These are phyloP conservation scores for Ceraclea dissimilis DNA, from an alignment of 2,888 invertebrate species.

Conservation along the genomic window DNA sequence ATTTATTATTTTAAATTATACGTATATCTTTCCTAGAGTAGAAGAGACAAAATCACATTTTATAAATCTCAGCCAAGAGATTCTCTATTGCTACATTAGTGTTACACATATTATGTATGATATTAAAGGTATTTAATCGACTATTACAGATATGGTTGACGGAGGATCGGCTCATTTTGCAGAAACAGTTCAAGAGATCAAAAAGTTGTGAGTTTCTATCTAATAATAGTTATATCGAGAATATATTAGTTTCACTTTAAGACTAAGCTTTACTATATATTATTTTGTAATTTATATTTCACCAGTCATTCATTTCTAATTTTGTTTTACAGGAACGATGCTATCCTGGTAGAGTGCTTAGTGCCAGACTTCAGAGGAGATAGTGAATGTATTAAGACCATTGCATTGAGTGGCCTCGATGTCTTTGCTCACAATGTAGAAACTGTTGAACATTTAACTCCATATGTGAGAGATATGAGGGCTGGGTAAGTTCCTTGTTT, in stretches of 20 bases:
- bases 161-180: slow-evolving; percentile 94
- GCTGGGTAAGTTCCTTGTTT: slow-evolving; percentile 61
- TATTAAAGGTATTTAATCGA: too few relatives aligned
- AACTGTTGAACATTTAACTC: slow-evolving; percentile 87
- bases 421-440: slow-evolving; percentile 99
- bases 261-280: too few relatives aligned
- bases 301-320: background rate
- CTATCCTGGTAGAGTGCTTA: slow-evolving; percentile 90
- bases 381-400: slow-evolving; percentile 59
- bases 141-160: slow-evolving; percentile 80
- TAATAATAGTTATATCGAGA: background rate
- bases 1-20: too few relatives aligned
- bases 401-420: slow-evolving; percentile 80
- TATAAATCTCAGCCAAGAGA: too few relatives aligned
- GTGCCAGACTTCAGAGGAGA: slow-evolving; percentile 94
- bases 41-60: too few relatives aligned
- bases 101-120: background rate
- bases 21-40: too few relatives aligned
- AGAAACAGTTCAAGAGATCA: slow-evolving; percentile 81
- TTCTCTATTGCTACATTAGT: too few relatives aligned
- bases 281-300: too few relatives aligned
- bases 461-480: slow-evolving; percentile 86
- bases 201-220: background rate
- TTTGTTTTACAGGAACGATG: slow-evolving; percentile 54
- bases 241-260: background rate